phyloP scores from a whole-genome alignment of 2,113 vertebrate species.

The Rallus limicola region DNA sequence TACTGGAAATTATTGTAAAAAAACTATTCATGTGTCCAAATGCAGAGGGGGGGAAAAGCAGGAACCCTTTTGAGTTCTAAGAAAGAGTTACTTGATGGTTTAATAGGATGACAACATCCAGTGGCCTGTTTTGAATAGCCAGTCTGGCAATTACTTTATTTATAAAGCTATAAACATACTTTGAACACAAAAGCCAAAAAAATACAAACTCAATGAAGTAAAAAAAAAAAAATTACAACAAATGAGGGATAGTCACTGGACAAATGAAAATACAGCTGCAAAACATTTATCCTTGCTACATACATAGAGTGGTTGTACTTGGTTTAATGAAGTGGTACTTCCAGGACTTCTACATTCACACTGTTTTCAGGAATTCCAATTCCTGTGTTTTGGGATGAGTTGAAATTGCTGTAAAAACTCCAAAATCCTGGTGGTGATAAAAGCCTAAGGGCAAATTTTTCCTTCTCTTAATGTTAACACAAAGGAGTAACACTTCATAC shows the following conservation, averaged over 20 bases:
- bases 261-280: conserved; percentile 33
- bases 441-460: neutral
- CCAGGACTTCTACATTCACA: conserved; percentile 53
- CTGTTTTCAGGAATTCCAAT: conserved; percentile 10
- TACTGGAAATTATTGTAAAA: neutral
- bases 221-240: conserved; percentile 54
- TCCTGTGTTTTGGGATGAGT: neutral
- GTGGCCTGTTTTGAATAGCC: conserved; percentile 57
- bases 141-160: conserved; percentile 71
- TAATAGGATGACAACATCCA: conserved; percentile 36
- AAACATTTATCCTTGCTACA: conserved; percentile 59
- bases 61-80: neutral
- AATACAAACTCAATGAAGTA: conserved; percentile 56
- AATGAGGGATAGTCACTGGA: conserved; percentile 18
- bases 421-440: neutral
- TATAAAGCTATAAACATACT: conserved; percentile 76
- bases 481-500: neutral
- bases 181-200: conserved; percentile 70
- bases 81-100: neutral
- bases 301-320: conserved; percentile 46
- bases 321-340: conserved; percentile 48
- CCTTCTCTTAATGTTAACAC: neutral
- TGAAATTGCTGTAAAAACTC: conserved; percentile 19
- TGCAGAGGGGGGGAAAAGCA: neutral
- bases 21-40: neutral